Evolutionary conservation across 2,888 invertebrate species (phyloP), one percentile per base, ranked within the genome.

Genomic region (Apodemia hepburni): DNA sequence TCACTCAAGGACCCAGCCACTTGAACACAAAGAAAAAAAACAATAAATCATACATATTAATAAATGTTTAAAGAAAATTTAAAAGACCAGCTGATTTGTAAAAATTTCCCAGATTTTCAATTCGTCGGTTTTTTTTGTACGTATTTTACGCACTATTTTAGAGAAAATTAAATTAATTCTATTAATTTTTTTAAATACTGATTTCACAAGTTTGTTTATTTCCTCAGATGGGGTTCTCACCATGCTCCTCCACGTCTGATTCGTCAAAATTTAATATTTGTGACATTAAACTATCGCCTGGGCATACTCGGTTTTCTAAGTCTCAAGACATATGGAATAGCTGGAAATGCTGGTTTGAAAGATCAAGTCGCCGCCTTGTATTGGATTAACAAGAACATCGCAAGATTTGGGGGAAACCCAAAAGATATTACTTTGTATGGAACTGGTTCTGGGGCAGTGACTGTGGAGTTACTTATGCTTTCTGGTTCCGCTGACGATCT

Each of bases 261-360:
- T 0, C 67, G 69, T 2, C 73, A 82, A 62, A 79, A 75, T 8
- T 75, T 86, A 33, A 72, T 90, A 0, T 69, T 86, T 17, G 84
- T 88, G 2, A 86, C 85, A 1, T 81, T 91, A 54, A 91, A 91
- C 70, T 87, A 86, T 66, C 80, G 91, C 1, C 74, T 91, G 1
- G 87, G 92, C 17, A 75, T 79, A 1, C 72, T 89, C 0, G 92
- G 92, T 5, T 92, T 92, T 71, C 75, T 92, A 0, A 87, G 86
- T 63, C 77, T 90, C 0, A 79, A 78, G 15, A 77, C 75, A 3
- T 67, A 72, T 0, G 80, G 77, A 1, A 81, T 79, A 0, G 79
- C 86, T 0, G 92, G 89, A 2, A 92, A 92, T 63, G 84, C 81
- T 1, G 92, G 91, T 1, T 67, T 92, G 15, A 91, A 90, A 64